phyloP scores from a whole-genome alignment of 2,888 invertebrate genomes.

The Chesias legatella region DNA sequence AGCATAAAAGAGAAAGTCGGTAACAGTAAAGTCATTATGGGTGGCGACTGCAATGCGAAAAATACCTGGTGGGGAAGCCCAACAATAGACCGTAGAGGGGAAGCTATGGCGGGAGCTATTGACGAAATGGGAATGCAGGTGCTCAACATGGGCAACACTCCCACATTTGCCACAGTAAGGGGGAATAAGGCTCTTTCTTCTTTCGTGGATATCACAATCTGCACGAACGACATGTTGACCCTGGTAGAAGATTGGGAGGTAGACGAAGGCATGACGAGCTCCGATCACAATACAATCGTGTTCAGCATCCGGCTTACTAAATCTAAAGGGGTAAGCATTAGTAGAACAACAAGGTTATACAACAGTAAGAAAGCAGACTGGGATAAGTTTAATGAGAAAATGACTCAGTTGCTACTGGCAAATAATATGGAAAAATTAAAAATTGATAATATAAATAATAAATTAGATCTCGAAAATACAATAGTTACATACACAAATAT shows the following conservation, averaged over 20 bases:
- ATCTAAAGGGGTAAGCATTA: no score
- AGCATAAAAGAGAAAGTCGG: no score
- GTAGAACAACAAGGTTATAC: no score
- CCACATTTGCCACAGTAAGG: constrained; percentile 30
- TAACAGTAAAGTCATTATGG: no score
- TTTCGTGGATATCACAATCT: constrained; percentile 28
- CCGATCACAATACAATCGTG: constrained; percentile 20
- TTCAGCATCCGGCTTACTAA: no score
- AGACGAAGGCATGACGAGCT: constrained; percentile 14
- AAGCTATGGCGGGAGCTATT: constrained; percentile 1
- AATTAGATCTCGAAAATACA: not conserved
- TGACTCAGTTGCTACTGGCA: constrained; percentile 3
- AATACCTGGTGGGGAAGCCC: not conserved
- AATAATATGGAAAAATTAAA: not conserved
- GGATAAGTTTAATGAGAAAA: constrained; percentile 22
- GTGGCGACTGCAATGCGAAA: no score
- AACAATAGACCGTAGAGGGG: constrained; percentile 7
- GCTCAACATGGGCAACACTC: constrained; percentile 26
- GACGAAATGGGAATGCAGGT: constrained; percentile 21
- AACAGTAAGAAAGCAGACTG: constrained; percentile 28
- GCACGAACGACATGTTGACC: constrained; percentile 11
- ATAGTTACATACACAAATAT: no score
- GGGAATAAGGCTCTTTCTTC: constrained; percentile 14
- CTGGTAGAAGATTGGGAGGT: constrained; percentile 17
- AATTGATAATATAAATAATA: not conserved